A percentile compares a stretch with the other conserved stretches of the same genome.
phyloP scores from a whole-genome alignment of 2,888 invertebrate species.

The Protophormia terraenovae region DNA sequence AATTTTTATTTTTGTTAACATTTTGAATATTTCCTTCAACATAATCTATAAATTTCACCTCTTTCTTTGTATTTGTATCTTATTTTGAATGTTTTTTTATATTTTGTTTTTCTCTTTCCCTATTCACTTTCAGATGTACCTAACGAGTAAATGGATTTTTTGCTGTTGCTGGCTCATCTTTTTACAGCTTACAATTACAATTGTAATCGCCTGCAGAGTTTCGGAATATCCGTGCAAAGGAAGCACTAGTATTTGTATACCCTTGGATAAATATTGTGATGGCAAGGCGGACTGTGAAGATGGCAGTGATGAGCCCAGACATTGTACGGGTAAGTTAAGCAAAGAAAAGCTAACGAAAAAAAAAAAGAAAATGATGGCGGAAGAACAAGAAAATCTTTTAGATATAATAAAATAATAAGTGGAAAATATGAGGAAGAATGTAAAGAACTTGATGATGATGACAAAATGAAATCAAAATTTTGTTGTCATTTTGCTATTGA shows the following conservation, averaged over 20 bases:
- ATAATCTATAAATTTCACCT: not conserved
- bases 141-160: slow-evolving; percentile 72
- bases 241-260: slow-evolving; percentile 87
- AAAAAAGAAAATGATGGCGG: too few species aligned
- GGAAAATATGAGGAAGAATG: not conserved
- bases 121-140: slow-evolving; percentile 73
- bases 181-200: slow-evolving; percentile 76
- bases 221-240: slow-evolving; percentile 89
- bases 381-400: too few species aligned
- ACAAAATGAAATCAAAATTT: slow-evolving; percentile 5
- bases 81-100: not conserved
- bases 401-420: not conserved
- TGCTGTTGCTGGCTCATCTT: slow-evolving; percentile 80
- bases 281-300: slow-evolving; percentile 92
- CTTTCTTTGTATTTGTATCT: too few species aligned
- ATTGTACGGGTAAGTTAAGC: slow-evolving; percentile 86
- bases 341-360: not conserved
- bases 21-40: not conserved
- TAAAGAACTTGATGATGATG: not conserved
- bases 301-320: slow-evolving; percentile 91
- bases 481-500: slow-evolving; percentile 17
- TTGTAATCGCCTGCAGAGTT: slow-evolving; percentile 85
- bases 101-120: not conserved
- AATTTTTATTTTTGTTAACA: too few species aligned
- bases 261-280: slow-evolving; percentile 93